Evolutionary conservation across 2,888 invertebrate genomes (phyloP).

Genomic region (Brassicogethes aeneus): DNA sequence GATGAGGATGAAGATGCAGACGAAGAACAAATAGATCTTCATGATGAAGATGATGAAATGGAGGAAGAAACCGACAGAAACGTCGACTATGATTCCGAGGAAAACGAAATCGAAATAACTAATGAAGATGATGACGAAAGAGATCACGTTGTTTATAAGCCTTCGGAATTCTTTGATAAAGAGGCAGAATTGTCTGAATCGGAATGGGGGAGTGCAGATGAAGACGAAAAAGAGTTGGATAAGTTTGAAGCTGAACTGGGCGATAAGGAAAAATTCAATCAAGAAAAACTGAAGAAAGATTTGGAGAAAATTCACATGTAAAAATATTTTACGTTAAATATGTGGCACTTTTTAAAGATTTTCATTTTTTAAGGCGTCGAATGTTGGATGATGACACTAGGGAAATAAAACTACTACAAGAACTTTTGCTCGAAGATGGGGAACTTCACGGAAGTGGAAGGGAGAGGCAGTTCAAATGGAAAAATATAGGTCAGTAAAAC

Average conservation of each 20-base stretch:
- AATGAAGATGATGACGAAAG: constrained; percentile 9
- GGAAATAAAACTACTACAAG: constrained; percentile 75
- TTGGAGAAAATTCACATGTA: constrained; percentile 80
- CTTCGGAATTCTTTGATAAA: constrained; percentile 67
- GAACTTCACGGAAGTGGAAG: constrained; percentile 70
- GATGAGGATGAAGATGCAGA: not conserved
- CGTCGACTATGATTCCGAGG: constrained; percentile 76
- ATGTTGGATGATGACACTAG: constrained; percentile 82
- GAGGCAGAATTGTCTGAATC: constrained; percentile 91
- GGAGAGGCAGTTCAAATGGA: constrained; percentile 81
- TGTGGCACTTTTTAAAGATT: not conserved
- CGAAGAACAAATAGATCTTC: constrained; percentile 13
- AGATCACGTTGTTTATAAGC: not conserved
- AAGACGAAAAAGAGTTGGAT: constrained; percentile 74
- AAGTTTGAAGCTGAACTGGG: constrained; percentile 75
- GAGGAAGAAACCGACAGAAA: constrained; percentile 23
- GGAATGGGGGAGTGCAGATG: constrained; percentile 83
- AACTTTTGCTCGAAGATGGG: constrained; percentile 81
- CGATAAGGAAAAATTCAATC: constrained; percentile 75
- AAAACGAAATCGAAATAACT: constrained; percentile 55
- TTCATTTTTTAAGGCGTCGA: constrained; percentile 50
- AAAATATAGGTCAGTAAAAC: constrained; percentile 52
- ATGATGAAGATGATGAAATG: constrained; percentile 37
- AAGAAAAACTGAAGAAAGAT: constrained; percentile 66
- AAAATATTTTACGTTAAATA: constrained; percentile 24